phyloP scores from a whole-genome alignment of 2,797 vertebrate species.

The Florisuga fusca region DNA sequence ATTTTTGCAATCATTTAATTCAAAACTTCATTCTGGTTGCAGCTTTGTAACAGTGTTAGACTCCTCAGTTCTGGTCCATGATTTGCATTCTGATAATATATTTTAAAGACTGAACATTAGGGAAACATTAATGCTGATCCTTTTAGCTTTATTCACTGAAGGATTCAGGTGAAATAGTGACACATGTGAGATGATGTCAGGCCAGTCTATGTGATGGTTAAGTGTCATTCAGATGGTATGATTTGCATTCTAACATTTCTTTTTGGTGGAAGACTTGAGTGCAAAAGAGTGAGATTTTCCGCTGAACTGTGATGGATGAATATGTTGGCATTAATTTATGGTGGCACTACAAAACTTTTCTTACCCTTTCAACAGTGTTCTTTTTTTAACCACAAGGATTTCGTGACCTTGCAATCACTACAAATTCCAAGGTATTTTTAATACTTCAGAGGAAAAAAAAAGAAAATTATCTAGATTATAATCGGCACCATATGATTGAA shows the following conservation, averaged over 20 bases:
- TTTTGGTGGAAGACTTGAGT: neutral
- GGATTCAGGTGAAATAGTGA: neutral
- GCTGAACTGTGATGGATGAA: neutral
- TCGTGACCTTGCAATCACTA: neutral
- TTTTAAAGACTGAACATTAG: neutral
- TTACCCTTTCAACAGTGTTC: neutral
- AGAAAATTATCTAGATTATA: neutral
- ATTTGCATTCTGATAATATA: neutral
- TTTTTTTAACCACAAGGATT: neutral
- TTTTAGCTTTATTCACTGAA: neutral
- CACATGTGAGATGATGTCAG: neutral
- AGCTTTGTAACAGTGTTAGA: neutral
- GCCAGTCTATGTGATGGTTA: neutral
- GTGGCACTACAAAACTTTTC: neutral
- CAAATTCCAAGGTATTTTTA: neutral
- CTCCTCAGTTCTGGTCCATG: neutral
- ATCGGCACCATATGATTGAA: neutral
- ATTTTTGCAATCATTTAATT: constrained; percentile 35
- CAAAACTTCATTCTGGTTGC: constrained; percentile 2
- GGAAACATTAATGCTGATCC: neutral
- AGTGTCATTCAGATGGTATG: neutral
- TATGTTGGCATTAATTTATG: neutral
- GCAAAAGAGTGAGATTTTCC: neutral
- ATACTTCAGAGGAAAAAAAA: neutral
- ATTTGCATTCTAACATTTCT: neutral